These are phyloP conservation scores for Clarias pachynema DNA, from an alignment of 2,797 vertebrate genomes.

Conservation along the genomic window DNA sequence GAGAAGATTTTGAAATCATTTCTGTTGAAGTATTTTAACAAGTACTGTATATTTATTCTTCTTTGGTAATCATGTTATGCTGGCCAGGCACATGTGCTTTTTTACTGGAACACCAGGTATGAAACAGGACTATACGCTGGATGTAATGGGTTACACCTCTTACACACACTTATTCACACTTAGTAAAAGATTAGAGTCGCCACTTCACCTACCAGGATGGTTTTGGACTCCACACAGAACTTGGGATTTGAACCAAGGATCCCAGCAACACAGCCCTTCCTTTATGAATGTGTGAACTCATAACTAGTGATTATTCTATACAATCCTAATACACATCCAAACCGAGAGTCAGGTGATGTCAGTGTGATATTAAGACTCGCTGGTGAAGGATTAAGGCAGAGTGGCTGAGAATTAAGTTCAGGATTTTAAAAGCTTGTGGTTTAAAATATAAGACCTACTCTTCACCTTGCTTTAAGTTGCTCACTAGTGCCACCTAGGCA, in stretches of 20 bases:
- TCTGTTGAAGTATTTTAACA: background rate
- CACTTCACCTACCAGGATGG: background rate
- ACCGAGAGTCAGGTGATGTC: background rate
- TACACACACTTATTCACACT: background rate
- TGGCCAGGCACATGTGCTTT: background rate
- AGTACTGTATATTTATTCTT: background rate
- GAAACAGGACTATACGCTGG: background rate
- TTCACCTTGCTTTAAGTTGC: constrained; percentile 1
- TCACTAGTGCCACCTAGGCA: constrained; percentile 3
- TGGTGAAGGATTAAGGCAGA: too few species aligned
- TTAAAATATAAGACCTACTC: background rate
- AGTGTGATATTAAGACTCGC: background rate
- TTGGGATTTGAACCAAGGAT: background rate
- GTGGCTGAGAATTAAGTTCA: background rate
- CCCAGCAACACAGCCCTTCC: background rate
- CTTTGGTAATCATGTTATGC: background rate
- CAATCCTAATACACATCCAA: background rate
- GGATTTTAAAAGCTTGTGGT: background rate
- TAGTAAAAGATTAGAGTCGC: background rate
- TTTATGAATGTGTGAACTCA: background rate
- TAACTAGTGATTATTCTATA: background rate
- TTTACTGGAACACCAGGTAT: background rate
- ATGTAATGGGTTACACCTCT: background rate
- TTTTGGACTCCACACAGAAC: background rate
- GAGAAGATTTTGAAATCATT: background rate